phyloP scores from a whole-genome alignment of 2,888 invertebrate genomes.

The Empis livida region DNA sequence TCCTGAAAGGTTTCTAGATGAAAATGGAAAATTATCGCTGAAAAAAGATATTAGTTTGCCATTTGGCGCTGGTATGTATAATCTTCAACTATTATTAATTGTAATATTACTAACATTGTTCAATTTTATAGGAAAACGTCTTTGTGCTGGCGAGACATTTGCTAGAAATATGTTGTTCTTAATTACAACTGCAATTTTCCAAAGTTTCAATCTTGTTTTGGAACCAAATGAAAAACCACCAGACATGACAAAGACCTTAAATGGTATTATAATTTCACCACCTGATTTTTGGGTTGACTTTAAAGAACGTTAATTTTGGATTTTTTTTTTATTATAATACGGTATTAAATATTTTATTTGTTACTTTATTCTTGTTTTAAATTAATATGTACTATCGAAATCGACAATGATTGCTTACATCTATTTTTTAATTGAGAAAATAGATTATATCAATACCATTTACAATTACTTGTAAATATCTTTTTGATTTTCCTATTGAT shows the following conservation, averaged over 20 bases:
- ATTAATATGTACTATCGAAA: too few relatives aligned
- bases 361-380: too few relatives aligned
- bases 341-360: too few relatives aligned
- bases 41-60: slow-evolving; percentile 47
- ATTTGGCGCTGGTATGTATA: slow-evolving; percentile 51
- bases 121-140: slow-evolving; percentile 42
- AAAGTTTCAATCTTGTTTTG: slow-evolving; percentile 46
- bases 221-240: slow-evolving; percentile 40
- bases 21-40: slow-evolving; percentile 39
- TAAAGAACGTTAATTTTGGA: slow-evolving; percentile 10
- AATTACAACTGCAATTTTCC: slow-evolving; percentile 45
- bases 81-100: background rate
- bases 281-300: slow-evolving; percentile 48
- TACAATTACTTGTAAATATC: too few relatives aligned
- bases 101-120: background rate
- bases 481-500: too few relatives aligned
- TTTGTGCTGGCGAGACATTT: slow-evolving; percentile 60
- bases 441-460: too few relatives aligned
- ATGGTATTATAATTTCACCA: slow-evolving; percentile 43
- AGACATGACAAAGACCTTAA: slow-evolving; percentile 27
- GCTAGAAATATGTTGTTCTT: slow-evolving; percentile 52
- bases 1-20: slow-evolving; percentile 51
- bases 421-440: too few relatives aligned
- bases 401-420: too few relatives aligned
- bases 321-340: too few relatives aligned